These are phyloP conservation scores for Nomada fabriciana DNA, from an alignment of 2,888 invertebrate species.

Conservation along the genomic window DNA sequence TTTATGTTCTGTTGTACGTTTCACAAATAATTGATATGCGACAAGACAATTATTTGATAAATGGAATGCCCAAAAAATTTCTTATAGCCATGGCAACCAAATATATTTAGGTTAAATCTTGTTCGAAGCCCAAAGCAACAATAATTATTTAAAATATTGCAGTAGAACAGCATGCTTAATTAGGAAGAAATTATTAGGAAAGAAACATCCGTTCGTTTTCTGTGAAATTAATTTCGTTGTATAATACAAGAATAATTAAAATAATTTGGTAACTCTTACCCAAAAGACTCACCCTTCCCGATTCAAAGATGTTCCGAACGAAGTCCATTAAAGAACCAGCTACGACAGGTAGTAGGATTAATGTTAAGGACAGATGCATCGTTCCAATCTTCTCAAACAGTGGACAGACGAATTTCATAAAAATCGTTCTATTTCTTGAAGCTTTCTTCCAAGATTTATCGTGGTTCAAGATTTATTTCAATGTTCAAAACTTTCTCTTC, in stretches of 20 bases:
- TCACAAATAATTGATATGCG: too few relatives aligned
- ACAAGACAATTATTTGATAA: too few relatives aligned
- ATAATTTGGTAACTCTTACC: slow-evolving; percentile 12
- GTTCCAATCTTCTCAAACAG: slow-evolving; percentile 42
- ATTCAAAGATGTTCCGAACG: slow-evolving; percentile 63
- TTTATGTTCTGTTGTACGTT: too few relatives aligned
- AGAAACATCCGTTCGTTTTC: too few relatives aligned
- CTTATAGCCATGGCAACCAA: too few relatives aligned
- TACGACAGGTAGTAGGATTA: slow-evolving; percentile 41
- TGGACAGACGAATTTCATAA: neutral
- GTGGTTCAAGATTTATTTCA: slow-evolving; percentile 25
- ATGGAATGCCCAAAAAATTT: too few relatives aligned
- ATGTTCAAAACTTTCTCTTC: slow-evolving; percentile 41
- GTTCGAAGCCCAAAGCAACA: too few relatives aligned
- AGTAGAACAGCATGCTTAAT: too few relatives aligned
- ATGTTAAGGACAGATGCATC: slow-evolving; percentile 41
- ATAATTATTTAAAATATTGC: too few relatives aligned
- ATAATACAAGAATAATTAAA: neutral
- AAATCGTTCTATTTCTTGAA: slow-evolving; percentile 1
- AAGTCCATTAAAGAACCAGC: slow-evolving; percentile 66
- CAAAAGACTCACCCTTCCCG: slow-evolving; percentile 72
- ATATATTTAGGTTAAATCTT: too few relatives aligned
- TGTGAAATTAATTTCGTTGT: neutral
- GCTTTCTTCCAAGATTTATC: slow-evolving; percentile 16
- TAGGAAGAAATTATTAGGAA: neutral